These are phyloP conservation scores for Hermaeophaga mercurialis DNA, from an alignment of 2,888 invertebrate species.

Conservation along the genomic window DNA sequence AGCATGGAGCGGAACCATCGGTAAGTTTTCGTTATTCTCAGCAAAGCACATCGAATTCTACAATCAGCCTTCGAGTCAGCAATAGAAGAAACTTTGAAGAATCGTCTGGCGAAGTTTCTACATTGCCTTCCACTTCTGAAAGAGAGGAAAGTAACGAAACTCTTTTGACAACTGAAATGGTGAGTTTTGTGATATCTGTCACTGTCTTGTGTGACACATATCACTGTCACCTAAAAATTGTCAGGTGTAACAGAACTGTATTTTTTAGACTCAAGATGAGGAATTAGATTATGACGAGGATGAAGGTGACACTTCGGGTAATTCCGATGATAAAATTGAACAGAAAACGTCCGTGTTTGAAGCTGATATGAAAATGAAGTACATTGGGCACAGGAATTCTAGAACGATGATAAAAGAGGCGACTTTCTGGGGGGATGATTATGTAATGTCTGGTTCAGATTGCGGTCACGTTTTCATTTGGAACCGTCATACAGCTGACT, in stretches of 20 bases:
- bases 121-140: slow-evolving; percentile 44
- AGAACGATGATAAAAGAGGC: slow-evolving; percentile 87
- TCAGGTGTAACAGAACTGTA: background rate
- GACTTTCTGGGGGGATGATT: slow-evolving; percentile 81
- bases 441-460: slow-evolving; percentile 86
- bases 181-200: slow-evolving; percentile 6
- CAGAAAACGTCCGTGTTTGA: slow-evolving; percentile 50
- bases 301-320: slow-evolving; percentile 37
- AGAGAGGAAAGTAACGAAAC: slow-evolving; percentile 19
- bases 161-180: slow-evolving; percentile 29
- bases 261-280: slow-evolving; percentile 44
- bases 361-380: slow-evolving; percentile 68
- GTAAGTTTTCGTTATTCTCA: slow-evolving; percentile 63
- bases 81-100: slow-evolving; percentile 40
- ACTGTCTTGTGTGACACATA: background rate
- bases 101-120: slow-evolving; percentile 18
- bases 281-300: slow-evolving; percentile 52
- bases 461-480: slow-evolving; percentile 87
- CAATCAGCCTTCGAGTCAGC: slow-evolving; percentile 61
- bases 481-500: slow-evolving; percentile 71
- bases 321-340: slow-evolving; percentile 39
- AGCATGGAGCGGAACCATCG: slow-evolving; percentile 63
- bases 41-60: slow-evolving; percentile 67
- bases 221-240: background rate
- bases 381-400: slow-evolving; percentile 80